Evolutionary conservation across 2,113 vertebrate genomes (phyloP), one percentile per base, ranked within the genome.

Genomic region (Rutilus rutilus): DNA sequence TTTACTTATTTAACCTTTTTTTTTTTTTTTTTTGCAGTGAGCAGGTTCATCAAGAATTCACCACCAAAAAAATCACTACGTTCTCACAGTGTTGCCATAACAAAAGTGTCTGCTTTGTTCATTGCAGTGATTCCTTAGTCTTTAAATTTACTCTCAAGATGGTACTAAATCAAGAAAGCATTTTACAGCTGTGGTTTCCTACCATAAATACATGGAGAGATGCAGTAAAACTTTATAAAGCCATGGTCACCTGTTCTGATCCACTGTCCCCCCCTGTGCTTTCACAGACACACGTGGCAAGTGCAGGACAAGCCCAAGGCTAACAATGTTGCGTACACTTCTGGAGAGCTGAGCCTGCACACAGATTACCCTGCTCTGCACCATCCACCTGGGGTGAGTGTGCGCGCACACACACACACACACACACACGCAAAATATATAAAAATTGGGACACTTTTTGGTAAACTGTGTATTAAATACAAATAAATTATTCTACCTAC

Each of bases 241-340:
- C 50, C 19, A 71, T 21, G 19, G 50, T 73, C 64, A 80, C 84
- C 84, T 80, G 73, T 57, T 83, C 57, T 86, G 17, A 86, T 23
- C 59, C 15, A 14, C 76, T 4, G 14, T 17, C 45, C 39, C 75
- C 75, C 88, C 86, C 89, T 76, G 86, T 42, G 88, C 91, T 89
- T 62, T 88, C 91, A 90, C 90, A 99, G 98, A 88, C 96, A 96
- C 85, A 99, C 97, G 25, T 99, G 97, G 97, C 97, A 99, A 93
- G 97, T 99, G 83, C 95, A 97, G 94, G 97, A 99, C 93, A 99
- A 99, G 93, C 81, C 90, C 36, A 93, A 95, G 88, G 97, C 97
- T 45, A 98, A 97, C 94, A 99, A 99, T 0, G 95, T 98, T 30
- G 98, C 98, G 69, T 98, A 99, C 76, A 99, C 98, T 2, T 94